These are phyloP conservation scores for Ovibos moschatus DNA, from an alignment of 2,113 vertebrate genomes.

Conservation along the genomic window DNA sequence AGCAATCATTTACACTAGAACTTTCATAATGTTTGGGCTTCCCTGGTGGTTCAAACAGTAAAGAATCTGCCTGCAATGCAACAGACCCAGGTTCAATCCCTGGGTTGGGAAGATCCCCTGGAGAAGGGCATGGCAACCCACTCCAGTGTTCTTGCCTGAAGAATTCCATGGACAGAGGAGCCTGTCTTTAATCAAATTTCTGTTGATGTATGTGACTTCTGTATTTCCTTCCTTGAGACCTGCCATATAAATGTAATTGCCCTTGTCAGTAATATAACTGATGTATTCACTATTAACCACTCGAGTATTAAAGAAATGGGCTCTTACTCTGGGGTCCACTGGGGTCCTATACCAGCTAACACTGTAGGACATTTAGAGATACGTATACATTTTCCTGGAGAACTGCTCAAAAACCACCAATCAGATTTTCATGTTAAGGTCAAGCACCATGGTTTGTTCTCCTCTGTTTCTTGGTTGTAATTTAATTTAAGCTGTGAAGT, in stretches of 20 bases:
- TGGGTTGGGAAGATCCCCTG: not conserved
- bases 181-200: not conserved
- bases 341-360: not conserved
- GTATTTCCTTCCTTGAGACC: not conserved
- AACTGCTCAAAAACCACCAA: not conserved
- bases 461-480: not conserved
- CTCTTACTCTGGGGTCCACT: not conserved
- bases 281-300: not conserved
- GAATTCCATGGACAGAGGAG: not conserved
- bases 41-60: not conserved
- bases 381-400: not conserved
- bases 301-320: not conserved
- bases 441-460: not conserved
- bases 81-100: not conserved
- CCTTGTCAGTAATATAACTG: not conserved
- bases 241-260: not conserved
- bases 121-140: not conserved
- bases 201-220: not conserved
- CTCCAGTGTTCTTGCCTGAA: not conserved
- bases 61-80: not conserved
- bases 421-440: not conserved
- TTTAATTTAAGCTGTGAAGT: not conserved
- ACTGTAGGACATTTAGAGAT: not conserved
- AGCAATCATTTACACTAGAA: not conserved
- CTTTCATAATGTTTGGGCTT: not conserved